Evolutionary conservation across 2,888 invertebrate genomes (phyloP).

Genomic region (Notodonta dromedarius): DNA sequence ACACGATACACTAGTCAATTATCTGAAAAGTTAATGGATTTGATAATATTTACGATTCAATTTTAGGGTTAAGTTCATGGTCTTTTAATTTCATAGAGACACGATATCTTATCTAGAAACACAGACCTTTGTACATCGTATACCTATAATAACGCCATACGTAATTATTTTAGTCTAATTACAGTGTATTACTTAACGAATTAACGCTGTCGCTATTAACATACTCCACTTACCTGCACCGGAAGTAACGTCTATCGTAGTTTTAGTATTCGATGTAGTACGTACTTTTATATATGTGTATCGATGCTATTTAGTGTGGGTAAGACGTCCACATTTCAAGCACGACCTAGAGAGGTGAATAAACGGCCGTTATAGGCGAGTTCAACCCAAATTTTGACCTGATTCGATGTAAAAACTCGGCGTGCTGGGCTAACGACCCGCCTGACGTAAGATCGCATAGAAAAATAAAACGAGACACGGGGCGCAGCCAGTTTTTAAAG

Average conservation of each 20-base stretch:
- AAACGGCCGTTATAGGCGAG: constrained; percentile 70
- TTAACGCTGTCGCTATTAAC: constrained; percentile 13
- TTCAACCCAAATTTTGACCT: constrained; percentile 79
- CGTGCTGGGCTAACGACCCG: constrained; percentile 66
- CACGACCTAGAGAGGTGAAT: constrained; percentile 79
- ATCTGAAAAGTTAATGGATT: background rate
- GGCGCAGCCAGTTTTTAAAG: constrained; percentile 63
- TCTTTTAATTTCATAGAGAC: background rate
- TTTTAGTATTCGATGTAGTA: constrained; percentile 1
- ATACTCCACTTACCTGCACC: constrained; percentile 8
- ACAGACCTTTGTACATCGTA: background rate
- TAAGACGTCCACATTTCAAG: constrained; percentile 33
- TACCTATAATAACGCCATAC: background rate
- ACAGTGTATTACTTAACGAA: constrained; percentile 11
- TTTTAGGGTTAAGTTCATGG: background rate
- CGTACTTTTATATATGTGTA: background rate
- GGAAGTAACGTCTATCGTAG: constrained; percentile 10
- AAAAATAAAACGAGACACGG: constrained; percentile 67
- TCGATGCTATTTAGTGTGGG: constrained; percentile 17
- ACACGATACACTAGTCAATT: background rate
- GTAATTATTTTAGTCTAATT: background rate
- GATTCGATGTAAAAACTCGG: constrained; percentile 70
- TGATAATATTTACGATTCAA: constrained; percentile 5
- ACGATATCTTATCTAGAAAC: background rate
- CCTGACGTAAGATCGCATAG: constrained; percentile 64